Evolutionary conservation across 2,888 invertebrate species (phyloP).

Genomic region (Drosophila melanosoma): DNA sequence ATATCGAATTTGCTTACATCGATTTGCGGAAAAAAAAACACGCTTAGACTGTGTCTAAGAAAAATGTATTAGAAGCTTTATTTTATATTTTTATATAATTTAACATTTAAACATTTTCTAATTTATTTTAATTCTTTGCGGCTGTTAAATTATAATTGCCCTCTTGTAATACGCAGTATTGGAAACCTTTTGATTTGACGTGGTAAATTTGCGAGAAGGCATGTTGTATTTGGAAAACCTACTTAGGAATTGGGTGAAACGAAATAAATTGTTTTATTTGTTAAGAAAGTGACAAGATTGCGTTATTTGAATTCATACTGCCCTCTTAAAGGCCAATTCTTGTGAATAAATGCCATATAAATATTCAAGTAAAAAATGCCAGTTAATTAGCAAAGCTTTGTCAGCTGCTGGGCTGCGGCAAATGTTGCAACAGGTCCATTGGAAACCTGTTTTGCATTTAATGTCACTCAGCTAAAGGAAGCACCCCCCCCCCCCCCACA

Average conservation of each 20-base stretch:
- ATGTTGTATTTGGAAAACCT: neutral
- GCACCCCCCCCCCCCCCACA: no score
- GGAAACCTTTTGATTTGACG: no score
- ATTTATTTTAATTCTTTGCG: neutral
- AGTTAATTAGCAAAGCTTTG: neutral
- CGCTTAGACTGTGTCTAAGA: neutral
- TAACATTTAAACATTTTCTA: no score
- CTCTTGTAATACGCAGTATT: no score
- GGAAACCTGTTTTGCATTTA: slow-evolving; percentile 14
- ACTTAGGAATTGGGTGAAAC: neutral
- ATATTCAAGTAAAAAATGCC: neutral
- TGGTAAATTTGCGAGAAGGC: neutral
- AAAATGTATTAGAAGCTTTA: neutral
- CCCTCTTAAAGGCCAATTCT: neutral
- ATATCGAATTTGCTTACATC: neutral
- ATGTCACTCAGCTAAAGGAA: neutral
- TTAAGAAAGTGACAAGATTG: neutral
- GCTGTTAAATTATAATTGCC: neutral
- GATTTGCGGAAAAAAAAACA: neutral
- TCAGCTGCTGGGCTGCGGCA: neutral
- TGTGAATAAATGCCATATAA: neutral
- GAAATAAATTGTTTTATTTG: neutral
- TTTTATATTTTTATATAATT: neutral
- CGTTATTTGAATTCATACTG: neutral
- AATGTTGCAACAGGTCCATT: slow-evolving; percentile 21